These are phyloP conservation scores for Rana temporaria DNA, from an alignment of 2,113 vertebrate species.

Conservation along the genomic window DNA sequence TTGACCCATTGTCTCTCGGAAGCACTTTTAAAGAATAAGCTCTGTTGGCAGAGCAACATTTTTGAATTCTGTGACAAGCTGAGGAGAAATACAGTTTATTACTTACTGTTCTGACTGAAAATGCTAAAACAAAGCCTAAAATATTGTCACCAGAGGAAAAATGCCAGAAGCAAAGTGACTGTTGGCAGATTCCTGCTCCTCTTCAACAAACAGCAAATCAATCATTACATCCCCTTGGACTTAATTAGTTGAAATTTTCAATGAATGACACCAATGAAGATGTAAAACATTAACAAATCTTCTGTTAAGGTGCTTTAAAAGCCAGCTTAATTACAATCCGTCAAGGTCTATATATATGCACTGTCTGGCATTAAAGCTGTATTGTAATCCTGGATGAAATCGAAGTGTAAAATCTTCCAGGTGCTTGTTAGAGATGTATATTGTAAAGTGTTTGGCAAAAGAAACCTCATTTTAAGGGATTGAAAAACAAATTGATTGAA, in stretches of 20 bases:
- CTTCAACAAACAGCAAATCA: conserved; percentile 62
- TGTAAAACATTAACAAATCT: conserved; percentile 69
- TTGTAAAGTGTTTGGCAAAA: no score
- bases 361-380: not conserved
- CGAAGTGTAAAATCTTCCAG: not conserved
- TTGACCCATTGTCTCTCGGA: no score
- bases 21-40: conserved; percentile 24
- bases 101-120: conserved; percentile 35
- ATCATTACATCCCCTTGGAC: conserved; percentile 71
- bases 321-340: conserved; percentile 61
- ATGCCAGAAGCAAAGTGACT: conserved; percentile 60
- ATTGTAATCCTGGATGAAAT: not conserved
- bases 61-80: conserved; percentile 28
- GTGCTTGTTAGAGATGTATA: no score
- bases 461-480: no score
- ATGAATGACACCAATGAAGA: conserved; percentile 65
- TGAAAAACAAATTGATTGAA: no score
- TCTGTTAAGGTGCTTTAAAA: conserved; percentile 62
- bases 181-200: conserved; percentile 53
- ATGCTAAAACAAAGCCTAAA: conserved; percentile 51
- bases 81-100: conserved; percentile 38
- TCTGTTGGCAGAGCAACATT: not conserved
- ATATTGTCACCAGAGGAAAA: conserved; percentile 50
- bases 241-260: conserved; percentile 77
- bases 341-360: conserved; percentile 38